phyloP scores from a whole-genome alignment of 2,888 invertebrate species.

The Plemyria rubiginata region DNA sequence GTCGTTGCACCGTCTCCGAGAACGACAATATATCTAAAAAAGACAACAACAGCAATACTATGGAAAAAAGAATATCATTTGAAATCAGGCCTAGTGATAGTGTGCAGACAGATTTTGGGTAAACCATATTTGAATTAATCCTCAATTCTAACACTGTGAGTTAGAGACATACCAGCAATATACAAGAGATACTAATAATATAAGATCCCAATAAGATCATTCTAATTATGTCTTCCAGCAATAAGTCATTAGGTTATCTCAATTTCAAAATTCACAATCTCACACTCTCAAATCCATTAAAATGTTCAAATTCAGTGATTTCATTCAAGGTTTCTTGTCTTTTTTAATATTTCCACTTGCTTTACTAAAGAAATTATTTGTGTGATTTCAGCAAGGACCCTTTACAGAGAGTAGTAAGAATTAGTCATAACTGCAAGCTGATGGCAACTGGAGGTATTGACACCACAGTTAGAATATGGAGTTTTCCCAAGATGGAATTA shows the following conservation, averaged over 20 bases:
- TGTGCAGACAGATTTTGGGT: constrained; percentile 94
- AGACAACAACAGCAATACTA: constrained; percentile 71
- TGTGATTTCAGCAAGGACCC: constrained; percentile 87
- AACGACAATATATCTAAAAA: constrained; percentile 80
- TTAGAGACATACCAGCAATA: too few species aligned
- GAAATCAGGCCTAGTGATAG: constrained; percentile 91
- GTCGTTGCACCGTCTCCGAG: constrained; percentile 82
- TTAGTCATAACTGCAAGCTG: constrained; percentile 90
- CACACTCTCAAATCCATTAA: too few species aligned
- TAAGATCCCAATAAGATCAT: background rate
- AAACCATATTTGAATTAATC: constrained; percentile 41
- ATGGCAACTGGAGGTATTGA: constrained; percentile 97
- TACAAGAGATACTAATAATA: background rate
- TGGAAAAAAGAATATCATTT: constrained; percentile 88
- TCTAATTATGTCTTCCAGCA: constrained; percentile 4
- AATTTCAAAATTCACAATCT: background rate
- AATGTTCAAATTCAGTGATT: too few species aligned
- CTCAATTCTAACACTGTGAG: too few species aligned
- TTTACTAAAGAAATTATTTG: background rate
- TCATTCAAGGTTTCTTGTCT: too few species aligned
- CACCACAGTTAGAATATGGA: constrained; percentile 94
- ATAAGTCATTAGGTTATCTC: constrained; percentile 9
- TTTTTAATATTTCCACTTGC: too few species aligned
- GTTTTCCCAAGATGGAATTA: constrained; percentile 91
- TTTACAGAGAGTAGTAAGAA: constrained; percentile 93